These are phyloP conservation scores for Cyclopterus lumpus DNA, from an alignment of 2,797 vertebrate species.

Conservation along the genomic window DNA sequence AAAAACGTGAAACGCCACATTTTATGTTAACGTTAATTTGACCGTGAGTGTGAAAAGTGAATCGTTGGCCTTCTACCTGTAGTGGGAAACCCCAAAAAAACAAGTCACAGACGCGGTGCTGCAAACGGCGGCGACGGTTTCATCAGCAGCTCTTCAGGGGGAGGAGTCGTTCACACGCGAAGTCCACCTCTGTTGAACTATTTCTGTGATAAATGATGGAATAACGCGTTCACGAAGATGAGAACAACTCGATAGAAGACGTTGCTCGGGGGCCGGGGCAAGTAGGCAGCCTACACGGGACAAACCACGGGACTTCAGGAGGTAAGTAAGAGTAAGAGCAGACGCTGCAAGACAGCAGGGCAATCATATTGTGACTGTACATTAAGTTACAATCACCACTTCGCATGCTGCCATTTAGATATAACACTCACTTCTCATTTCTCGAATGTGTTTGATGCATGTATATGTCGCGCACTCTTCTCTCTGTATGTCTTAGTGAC, in stretches of 20 bases:
- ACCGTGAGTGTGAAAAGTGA: accelerated
- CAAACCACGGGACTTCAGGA: constrained; percentile 2
- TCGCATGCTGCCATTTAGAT: not conserved
- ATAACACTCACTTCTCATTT: not conserved
- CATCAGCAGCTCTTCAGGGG: constrained; percentile 54
- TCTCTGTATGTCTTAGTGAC: not conserved
- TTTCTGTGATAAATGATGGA: constrained; percentile 30
- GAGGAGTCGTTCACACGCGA: constrained; percentile 53
- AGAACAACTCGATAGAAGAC: constrained; percentile 33
- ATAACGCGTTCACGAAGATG: constrained; percentile 35
- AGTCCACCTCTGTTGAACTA: constrained; percentile 14
- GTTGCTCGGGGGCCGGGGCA: not conserved
- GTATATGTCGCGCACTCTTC: not conserved
- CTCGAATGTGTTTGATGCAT: not conserved
- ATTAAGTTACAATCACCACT: not conserved
- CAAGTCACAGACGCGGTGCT: not conserved
- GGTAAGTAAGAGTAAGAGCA: constrained; percentile 60
- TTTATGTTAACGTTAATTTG: not conserved
- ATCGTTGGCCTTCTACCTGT: accelerated
- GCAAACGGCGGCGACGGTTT: constrained; percentile 45
- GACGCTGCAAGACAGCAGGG: not conserved
- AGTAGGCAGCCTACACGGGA: not conserved
- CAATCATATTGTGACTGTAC: not conserved
- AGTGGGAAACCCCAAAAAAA: too few species aligned
- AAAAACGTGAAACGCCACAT: not conserved